Conservation (phyloP, 2,797 vertebrate genomes). For the Notolepis coatsorum region DNA sequence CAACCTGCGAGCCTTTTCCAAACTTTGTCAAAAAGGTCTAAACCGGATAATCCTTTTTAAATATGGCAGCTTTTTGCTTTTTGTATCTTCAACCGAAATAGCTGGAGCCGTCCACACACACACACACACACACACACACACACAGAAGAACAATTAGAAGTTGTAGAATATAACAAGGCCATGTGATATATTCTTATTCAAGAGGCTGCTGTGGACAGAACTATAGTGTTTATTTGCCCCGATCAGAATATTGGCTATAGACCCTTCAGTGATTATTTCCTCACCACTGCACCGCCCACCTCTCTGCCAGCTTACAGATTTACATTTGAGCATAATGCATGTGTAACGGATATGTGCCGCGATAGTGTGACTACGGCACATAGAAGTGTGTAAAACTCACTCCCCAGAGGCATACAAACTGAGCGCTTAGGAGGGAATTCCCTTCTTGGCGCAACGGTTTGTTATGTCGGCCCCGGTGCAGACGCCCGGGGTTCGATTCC, state of each 20-base stretch:
- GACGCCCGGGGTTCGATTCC: too few species aligned
- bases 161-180: constrained; percentile 55
- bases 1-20: constrained; percentile 24
- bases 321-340: constrained; percentile 89
- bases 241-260: constrained; percentile 82
- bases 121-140: too few species aligned
- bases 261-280: constrained; percentile 79
- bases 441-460: too few species aligned
- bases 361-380: too few species aligned
- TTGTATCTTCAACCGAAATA: constrained; percentile 33
- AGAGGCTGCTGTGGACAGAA: constrained; percentile 66
- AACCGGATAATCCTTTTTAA: constrained; percentile 10
- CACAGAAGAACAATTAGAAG: constrained; percentile 53
- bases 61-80: constrained; percentile 14
- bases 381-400: too few species aligned
- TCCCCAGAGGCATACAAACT: too few species aligned
- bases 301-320: constrained; percentile 86
- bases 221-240: constrained; percentile 77
- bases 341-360: too few species aligned
- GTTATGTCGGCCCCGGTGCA: too few species aligned
- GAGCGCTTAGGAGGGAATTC: too few species aligned
- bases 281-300: constrained; percentile 86
- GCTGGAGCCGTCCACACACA: constrained; percentile 11
- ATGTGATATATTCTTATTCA: constrained; percentile 65
- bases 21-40: constrained; percentile 52